A percentile compares a stretch with the other conserved stretches of the same genome.
These are phyloP conservation scores for Lampropteryx suffumata DNA, from an alignment of 2,888 invertebrate species.

Conservation along the genomic window DNA sequence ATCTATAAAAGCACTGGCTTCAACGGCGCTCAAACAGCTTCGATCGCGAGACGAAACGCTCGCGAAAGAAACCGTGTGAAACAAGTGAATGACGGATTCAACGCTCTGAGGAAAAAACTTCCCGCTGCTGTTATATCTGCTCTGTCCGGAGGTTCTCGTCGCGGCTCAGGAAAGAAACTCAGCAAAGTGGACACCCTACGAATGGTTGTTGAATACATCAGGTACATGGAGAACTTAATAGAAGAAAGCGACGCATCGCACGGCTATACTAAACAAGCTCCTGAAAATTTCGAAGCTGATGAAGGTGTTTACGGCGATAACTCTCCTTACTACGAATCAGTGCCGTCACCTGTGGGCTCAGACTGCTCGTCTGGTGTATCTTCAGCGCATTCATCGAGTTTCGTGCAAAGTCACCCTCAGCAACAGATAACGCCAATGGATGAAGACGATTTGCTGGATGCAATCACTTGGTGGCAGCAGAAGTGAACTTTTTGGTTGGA, in stretches of 20 bases:
- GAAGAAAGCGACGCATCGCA: constrained; percentile 85
- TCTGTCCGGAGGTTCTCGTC: constrained; percentile 84
- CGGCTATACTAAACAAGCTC: constrained; percentile 47
- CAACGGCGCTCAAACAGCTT: constrained; percentile 87
- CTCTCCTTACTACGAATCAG: constrained; percentile 73
- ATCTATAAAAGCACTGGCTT: constrained; percentile 83
- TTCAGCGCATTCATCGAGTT: constrained; percentile 61
- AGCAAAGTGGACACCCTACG: constrained; percentile 95
- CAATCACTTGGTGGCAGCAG: constrained; percentile 91
- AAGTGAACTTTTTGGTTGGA: constrained; percentile 52
- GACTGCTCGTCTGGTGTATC: constrained; percentile 84
- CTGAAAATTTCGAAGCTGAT: constrained; percentile 52
- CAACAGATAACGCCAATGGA: constrained; percentile 86
- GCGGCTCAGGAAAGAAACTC: constrained; percentile 92
- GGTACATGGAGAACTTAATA: constrained; percentile 89
- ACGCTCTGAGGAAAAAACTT: constrained; percentile 92
- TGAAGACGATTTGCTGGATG: constrained; percentile 92
- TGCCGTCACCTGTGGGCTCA: constrained; percentile 88
- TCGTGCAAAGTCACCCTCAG: constrained; percentile 47
- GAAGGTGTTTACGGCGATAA: constrained; percentile 65
- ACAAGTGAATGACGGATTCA: constrained; percentile 96
- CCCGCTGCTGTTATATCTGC: constrained; percentile 90
- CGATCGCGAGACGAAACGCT: constrained; percentile 95
- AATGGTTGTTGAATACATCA: constrained; percentile 95
- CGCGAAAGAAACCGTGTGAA: constrained; percentile 97